A percentile compares a stretch with the other conserved stretches of the same genome.
Evolutionary conservation across 2,888 invertebrate genomes (phyloP).

Genomic region (Phyto melanocephala): DNA sequence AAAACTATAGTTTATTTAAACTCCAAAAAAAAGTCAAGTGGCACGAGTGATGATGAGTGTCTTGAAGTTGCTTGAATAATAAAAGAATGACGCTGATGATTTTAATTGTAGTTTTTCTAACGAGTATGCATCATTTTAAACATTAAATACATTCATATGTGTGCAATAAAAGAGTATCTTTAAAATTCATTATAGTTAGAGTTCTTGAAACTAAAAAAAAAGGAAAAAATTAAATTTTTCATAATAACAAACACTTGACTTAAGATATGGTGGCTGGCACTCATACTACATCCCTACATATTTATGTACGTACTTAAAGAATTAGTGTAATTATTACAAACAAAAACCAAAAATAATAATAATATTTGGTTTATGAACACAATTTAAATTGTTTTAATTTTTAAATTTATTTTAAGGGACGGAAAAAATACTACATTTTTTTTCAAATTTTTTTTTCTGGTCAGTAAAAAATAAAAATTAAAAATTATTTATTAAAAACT

Average conservation of each 20-base stretch:
- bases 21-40: conserved; percentile 60
- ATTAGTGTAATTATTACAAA: conserved; percentile 55
- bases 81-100: conserved; percentile 57
- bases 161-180: conserved; percentile 27
- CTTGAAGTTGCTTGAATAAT: conserved; percentile 48
- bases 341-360: too few species aligned
- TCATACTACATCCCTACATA: background rate
- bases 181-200: conserved; percentile 43
- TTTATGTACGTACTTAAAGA: conserved; percentile 43
- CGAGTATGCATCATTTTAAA: conserved; percentile 8
- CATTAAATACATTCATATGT: background rate
- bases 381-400: too few species aligned
- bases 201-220: background rate
- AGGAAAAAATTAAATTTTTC: conserved; percentile 32
- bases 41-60: conserved; percentile 46
- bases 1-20: background rate
- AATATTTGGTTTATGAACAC: too few species aligned
- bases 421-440: too few species aligned
- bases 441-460: too few species aligned
- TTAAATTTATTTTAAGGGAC: too few species aligned
- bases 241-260: conserved; percentile 58
- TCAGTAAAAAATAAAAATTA: too few species aligned
- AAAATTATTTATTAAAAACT: too few species aligned
- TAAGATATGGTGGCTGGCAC: background rate
- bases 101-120: conserved; percentile 51